Evolutionary conservation across 2,888 invertebrate species (phyloP), one percentile per base, ranked within the genome.

Genomic region (Eilema griseolum): DNA sequence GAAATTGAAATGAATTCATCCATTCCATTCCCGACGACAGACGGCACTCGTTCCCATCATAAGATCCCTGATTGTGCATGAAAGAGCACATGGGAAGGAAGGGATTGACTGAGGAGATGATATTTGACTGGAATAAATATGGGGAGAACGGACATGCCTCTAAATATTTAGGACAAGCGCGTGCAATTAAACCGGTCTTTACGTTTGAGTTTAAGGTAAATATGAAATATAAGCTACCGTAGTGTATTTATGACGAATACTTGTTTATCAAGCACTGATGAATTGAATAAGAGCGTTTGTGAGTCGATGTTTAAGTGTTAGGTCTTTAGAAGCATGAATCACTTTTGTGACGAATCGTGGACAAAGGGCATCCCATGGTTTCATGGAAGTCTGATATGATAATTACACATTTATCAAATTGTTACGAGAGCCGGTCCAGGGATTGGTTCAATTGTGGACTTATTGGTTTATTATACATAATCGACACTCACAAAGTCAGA

Each of bases 271-370:
- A 74, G 16, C 61, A 61, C 23, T 85, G 81, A 79, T 77, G 76
- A 75, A 70, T 66, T 74, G 69, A 78, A 82, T 73, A 80, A 79
- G 75, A 78, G 61, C 71, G 56, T 76, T 68, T 76, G 72, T 75
- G 69, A 70, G 66, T 70, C 71, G 72, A 67, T 69, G 77, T 78
- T n/a, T 60, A 70, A 68, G 69, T 11, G 24, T 37, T 60, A 72
- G 72, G 66, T 72, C 41, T 64, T 72, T 23, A 76, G 60, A 61
- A 62, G 67, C 68, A 74, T 84, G 83, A 79, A 69, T 85, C 79
- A 79, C 76, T 77, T 52, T 20, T 72, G 72, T 84, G 83, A 84
- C 84, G 85, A 85, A 84, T 82, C 81, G 65, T 67, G 26, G 76
- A 83, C 84, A 79, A 80, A 73, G 71, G 72, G 76, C 80, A 78